Base-by-base conservation (phyloP, 2,113 vertebrate species). In the Platysternon megacephalum region DNA sequence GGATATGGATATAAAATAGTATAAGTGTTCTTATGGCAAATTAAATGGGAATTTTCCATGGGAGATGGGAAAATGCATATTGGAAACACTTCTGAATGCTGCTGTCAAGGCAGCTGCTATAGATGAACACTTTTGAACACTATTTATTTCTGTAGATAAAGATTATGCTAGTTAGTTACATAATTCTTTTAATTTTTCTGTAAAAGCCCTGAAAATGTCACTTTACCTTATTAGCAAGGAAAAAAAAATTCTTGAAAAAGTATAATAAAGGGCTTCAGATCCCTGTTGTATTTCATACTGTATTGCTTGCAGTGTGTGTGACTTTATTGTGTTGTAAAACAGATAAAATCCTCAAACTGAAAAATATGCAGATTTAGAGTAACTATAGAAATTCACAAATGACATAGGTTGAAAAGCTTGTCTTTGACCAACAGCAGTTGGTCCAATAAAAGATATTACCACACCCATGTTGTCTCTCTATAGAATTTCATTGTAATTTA, bases 61-160 rank as follows among this genome's bases (percentile, higher is more conserved):
- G 26, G 44, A 86, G 19, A 55, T 80, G 93, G 80, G 58, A 74
- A 94, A 92, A 81, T 87, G 21, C 74, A 21, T 55, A 61, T 42
- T 88, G 61, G 91, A 92, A 86, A 28, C 53, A 9, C 24, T 91
- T 96, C 44, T 93, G 86, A 94, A 44, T 58, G 42, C 49, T 84
- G 5, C 28, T 82, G 29, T 26, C 21, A 89, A 85, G 82, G 49
- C 86, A 48, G 58, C 51, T 79, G 5, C 68, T 89, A 56, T 44
- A 82, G 84, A 32, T 84, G 39, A 95, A 65, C 49, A 79, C 26
- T 91, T 94, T 84, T 88, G 39, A 86, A 16, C 85, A 3, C 87
- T 92, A 53, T 35, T 92, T 82, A 79, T 76, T 90, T 87, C 17
- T 91, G 35, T 39, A 82, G 82, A 72, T 16, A 89, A 72, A 24